Evolutionary conservation across 2,888 invertebrate species (phyloP).

Genomic region (Steinernema carpocapsae): DNA sequence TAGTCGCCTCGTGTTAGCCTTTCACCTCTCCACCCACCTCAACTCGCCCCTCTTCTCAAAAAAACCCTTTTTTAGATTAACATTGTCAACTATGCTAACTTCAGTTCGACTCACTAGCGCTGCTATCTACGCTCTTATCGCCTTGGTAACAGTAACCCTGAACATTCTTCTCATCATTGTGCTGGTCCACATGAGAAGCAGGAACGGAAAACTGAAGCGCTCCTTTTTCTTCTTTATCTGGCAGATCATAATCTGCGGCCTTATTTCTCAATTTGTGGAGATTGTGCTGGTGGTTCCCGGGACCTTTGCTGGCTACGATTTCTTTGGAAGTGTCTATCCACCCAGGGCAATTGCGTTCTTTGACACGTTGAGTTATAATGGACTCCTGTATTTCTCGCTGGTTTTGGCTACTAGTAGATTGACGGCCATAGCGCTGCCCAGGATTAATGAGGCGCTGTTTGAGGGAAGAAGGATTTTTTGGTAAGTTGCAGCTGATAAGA

Average conservation of each 20-base stretch:
- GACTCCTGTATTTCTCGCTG: conserved; percentile 13
- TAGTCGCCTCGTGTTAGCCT: too few species aligned
- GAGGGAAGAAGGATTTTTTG: not conserved
- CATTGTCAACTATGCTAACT: too few species aligned
- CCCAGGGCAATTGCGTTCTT: not conserved
- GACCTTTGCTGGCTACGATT: not conserved
- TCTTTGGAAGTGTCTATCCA: not conserved
- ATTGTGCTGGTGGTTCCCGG: not conserved
- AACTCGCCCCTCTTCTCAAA: too few species aligned
- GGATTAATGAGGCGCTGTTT: not conserved
- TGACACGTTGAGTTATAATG: not conserved
- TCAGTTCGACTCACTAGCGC: not conserved
- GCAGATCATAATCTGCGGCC: not conserved
- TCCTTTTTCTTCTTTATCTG: conserved; percentile 4
- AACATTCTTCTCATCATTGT: not conserved
- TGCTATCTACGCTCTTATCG: not conserved
- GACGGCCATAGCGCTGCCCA: not conserved
- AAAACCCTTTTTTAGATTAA: too few species aligned
- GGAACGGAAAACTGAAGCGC: not conserved
- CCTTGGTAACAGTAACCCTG: not conserved
- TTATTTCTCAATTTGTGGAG: not conserved
- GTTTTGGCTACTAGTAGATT: not conserved
- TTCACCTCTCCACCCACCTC: too few species aligned
- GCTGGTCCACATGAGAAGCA: not conserved
- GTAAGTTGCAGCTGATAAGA: not conserved